Conservation (phyloP, 2,797 vertebrate genomes). For the Diglossa cyanea region DNA sequence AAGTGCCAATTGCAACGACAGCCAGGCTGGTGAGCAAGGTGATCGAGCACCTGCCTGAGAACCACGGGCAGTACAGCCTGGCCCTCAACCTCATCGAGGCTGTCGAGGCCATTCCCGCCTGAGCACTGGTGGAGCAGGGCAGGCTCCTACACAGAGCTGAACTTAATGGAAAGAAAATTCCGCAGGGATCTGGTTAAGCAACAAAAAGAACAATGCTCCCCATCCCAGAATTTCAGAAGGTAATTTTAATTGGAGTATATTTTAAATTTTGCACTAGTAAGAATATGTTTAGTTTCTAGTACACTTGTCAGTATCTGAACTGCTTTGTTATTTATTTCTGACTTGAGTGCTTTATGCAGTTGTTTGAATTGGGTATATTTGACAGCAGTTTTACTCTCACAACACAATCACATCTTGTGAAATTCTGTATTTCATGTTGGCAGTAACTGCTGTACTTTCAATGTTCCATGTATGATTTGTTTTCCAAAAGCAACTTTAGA, state of each 20-base stretch:
- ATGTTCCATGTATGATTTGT: background rate
- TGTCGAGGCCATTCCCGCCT: slow-evolving; percentile 81
- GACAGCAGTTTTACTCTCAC: slow-evolving; percentile 48
- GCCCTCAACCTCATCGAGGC: slow-evolving; percentile 93
- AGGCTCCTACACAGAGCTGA: background rate
- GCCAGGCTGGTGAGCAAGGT: slow-evolving; percentile 86
- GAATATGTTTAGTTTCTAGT: slow-evolving; percentile 26
- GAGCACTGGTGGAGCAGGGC: background rate
- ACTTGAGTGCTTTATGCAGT: slow-evolving; percentile 43
- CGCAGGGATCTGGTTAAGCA: slow-evolving; percentile 34
- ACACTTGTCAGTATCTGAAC: slow-evolving; percentile 43
- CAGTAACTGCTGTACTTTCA: slow-evolving; percentile 11
- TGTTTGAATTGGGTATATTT: slow-evolving; percentile 49
- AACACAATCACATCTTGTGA: slow-evolving; percentile 37
- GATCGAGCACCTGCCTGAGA: slow-evolving; percentile 92
- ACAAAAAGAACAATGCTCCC: background rate
- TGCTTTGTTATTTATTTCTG: slow-evolving; percentile 69
- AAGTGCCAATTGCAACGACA: slow-evolving; percentile 84
- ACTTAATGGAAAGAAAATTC: background rate
- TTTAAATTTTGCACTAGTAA: slow-evolving; percentile 50
- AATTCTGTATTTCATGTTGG: slow-evolving; percentile 52
- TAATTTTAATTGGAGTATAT: slow-evolving; percentile 44
- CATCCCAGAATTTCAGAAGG: background rate
- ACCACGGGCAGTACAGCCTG: slow-evolving; percentile 91
- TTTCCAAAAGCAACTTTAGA: background rate